Evolutionary conservation across 2,113 vertebrate species (phyloP).

Genomic region (Phrynocephalus versicolor): DNA sequence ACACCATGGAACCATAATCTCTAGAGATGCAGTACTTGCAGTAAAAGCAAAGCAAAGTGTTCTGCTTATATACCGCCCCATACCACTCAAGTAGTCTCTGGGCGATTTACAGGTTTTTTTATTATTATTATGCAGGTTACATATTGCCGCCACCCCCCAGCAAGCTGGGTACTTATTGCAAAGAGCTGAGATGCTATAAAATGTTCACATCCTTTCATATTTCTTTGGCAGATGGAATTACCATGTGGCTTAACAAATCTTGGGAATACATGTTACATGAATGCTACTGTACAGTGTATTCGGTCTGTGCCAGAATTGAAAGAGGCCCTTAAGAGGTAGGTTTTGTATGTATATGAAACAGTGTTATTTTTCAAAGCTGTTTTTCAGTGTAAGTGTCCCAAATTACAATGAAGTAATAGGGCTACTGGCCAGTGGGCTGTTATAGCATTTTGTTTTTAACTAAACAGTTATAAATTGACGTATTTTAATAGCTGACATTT

Average conservation of each 20-base stretch:
- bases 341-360: background rate
- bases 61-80: too few relatives aligned
- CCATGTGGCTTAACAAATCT: conserved; percentile 96
- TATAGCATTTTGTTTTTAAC: background rate
- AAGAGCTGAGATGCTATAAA: background rate
- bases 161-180: too few relatives aligned
- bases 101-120: too few relatives aligned
- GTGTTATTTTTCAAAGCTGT: conserved; percentile 4
- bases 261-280: conserved; percentile 99
- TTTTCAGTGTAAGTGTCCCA: background rate
- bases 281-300: conserved; percentile 98
- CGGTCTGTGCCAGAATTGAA: conserved; percentile 98
- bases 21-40: background rate
- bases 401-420: background rate
- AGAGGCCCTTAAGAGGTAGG: conserved; percentile 90
- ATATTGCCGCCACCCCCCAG: too few relatives aligned
- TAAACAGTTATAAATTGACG: background rate
- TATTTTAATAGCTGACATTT: background rate
- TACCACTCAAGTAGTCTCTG: too few relatives aligned
- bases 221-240: conserved; percentile 89
- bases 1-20: background rate
- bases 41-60: too few relatives aligned
- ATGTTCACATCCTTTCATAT: conserved; percentile 29
- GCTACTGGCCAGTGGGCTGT: background rate
- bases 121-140: too few relatives aligned